Conservation (phyloP, 2,888 invertebrate genomes). For the Cosmia pyralina region DNA sequence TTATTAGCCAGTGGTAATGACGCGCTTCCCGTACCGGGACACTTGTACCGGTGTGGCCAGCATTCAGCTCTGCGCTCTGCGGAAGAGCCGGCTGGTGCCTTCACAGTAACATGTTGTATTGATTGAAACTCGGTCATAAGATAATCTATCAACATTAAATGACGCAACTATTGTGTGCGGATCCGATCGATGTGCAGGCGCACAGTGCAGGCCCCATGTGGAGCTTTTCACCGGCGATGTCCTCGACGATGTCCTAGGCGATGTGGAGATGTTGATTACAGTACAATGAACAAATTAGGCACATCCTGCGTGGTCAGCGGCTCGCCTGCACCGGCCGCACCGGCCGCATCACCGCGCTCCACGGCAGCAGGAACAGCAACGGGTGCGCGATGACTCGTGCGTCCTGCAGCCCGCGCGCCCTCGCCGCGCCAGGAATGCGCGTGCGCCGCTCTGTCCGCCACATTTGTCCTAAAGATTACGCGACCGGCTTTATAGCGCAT, state of each 20-base stretch:
- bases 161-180: too few species aligned
- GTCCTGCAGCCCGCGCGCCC: background rate
- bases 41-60: too few species aligned
- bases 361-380: background rate
- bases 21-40: too few species aligned
- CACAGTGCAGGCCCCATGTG: too few species aligned
- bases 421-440: background rate
- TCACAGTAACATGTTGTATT: too few species aligned
- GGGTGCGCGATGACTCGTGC: background rate
- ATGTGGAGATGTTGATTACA: background rate
- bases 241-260: background rate
- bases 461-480: slow-evolving; percentile 8
- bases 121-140: too few species aligned
- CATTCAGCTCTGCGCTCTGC: too few species aligned
- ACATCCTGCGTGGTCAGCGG: background rate
- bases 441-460: background rate
- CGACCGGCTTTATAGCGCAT: slow-evolving; percentile 40
- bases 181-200: too few species aligned
- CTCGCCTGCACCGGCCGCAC: background rate
- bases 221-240: background rate
- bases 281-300: background rate
- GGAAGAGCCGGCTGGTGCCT: too few species aligned
- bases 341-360: background rate
- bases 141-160: too few species aligned
- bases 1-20: too few species aligned